Evolutionary conservation across 2,113 vertebrate genomes (phyloP), one percentile per base, ranked within the genome.

Genomic region (Rafetus swinhoei): DNA sequence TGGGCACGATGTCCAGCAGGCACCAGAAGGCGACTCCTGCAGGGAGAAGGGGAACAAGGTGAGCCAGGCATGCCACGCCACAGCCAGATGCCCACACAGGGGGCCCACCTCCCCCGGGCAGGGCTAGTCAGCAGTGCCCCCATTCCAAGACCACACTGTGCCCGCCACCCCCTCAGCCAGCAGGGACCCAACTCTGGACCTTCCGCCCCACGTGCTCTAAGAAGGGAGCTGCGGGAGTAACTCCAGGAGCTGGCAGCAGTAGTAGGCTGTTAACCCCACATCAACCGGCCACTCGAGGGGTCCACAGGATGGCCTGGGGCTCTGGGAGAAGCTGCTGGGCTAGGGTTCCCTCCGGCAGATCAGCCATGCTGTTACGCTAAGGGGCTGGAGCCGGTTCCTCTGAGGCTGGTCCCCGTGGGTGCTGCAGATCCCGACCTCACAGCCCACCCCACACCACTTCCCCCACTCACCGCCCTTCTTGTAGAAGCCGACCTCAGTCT

Each of bases 1-100:
- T 99, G 87, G 99, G 99, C 93, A 99, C 98, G 82, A 99, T 98
- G 95, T 99, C 99, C 98, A 99, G 97, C 87, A 99, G 97, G 96
- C 99, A 99, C 99, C 99, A 99, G 92, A 99, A 99, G 1, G 97
- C 96, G 3, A 97, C 97, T 91, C 99, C 99, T 99, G 97, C 0
- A 0, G 11, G 82, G 91, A 29, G n/a, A 86, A 90, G 55, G 79
- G n/a, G 18, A 27, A 19, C 2, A 12, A 4, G 9, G 55, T 94
- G 86, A 95, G 80, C 52, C 39, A 50, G 89, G 13, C 62, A 74
- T 80, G 45, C 45, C 45, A 45, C 45, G 6, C 6, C 45, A 7
- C 45, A 45, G 45, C 45, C 45, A 45, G 45, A 45, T 5, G 6
- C 45, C 45, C 45, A 54, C 53, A 54, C 2, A 3, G 53, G 8